phyloP scores from a whole-genome alignment of 2,797 vertebrate genomes.

The Numenius phaeopus region DNA sequence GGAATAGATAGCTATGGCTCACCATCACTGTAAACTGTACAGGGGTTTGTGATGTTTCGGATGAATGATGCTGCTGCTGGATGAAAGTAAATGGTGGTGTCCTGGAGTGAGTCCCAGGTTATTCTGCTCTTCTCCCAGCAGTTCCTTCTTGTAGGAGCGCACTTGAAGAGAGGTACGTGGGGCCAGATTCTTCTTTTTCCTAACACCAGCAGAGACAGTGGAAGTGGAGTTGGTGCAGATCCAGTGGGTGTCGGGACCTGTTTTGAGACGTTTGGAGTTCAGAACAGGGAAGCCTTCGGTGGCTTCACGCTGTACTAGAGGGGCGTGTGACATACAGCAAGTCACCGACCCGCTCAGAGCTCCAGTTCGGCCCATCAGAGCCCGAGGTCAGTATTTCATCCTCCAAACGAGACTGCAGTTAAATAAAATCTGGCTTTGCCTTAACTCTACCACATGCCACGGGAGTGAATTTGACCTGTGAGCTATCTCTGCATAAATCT shows the following conservation, averaged over 20 bases:
- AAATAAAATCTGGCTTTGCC: neutral
- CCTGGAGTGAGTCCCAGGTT: neutral
- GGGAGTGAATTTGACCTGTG: neutral
- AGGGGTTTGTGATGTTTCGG: neutral
- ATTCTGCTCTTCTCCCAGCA: neutral
- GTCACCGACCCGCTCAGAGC: neutral
- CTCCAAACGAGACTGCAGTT: neutral
- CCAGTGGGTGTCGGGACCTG: neutral
- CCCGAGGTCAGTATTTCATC: neutral
- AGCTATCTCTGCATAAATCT: neutral
- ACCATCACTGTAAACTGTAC: neutral
- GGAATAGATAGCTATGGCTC: neutral
- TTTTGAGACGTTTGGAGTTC: neutral
- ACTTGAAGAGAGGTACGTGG: neutral
- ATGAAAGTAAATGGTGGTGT: neutral
- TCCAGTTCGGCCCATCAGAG: neutral
- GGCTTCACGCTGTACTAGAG: fast-evolving
- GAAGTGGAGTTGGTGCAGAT: fast-evolving
- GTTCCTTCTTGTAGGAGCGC: neutral
- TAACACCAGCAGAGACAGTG: neutral
- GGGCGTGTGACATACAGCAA: fast-evolving
- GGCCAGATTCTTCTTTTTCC: neutral
- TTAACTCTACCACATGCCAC: fast-evolving
- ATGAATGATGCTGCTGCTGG: neutral
- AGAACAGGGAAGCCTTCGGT: neutral